Evolutionary conservation across 1,140 invertebrate genomes (phyloP).

Genomic region (Drosophila melanogaster): DNA sequence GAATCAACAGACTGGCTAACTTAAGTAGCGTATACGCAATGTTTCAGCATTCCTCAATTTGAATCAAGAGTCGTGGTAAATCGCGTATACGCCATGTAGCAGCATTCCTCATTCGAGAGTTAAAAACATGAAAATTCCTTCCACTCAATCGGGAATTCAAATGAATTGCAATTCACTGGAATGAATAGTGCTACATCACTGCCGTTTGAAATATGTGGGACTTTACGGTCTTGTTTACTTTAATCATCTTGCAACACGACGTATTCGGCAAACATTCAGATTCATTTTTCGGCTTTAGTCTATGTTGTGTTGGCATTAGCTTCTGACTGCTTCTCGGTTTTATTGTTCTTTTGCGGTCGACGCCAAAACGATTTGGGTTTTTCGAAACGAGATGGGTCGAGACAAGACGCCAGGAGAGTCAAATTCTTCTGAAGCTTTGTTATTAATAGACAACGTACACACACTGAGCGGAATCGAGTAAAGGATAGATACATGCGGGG

Average conservation of each 20-base stretch:
- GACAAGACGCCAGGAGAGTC: slow-evolving; percentile 57
- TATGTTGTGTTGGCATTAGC: slow-evolving; percentile 12
- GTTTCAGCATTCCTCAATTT: not conserved
- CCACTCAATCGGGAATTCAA: slow-evolving; percentile 24
- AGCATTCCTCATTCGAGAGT: not conserved
- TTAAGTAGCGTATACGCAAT: too few species aligned
- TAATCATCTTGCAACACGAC: slow-evolving; percentile 56
- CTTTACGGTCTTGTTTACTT: slow-evolving; percentile 35
- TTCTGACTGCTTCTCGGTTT: slow-evolving; percentile 41
- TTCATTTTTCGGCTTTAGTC: slow-evolving; percentile 30
- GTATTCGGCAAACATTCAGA: slow-evolving; percentile 60
- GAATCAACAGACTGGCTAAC: too few species aligned
- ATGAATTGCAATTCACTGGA: slow-evolving; percentile 9
- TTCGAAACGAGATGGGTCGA: slow-evolving; percentile 47
- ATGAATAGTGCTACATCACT: not conserved
- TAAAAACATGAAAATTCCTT: slow-evolving; percentile 8
- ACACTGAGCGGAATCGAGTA: slow-evolving; percentile 63
- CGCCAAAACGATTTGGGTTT: slow-evolving; percentile 64
- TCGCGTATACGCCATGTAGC: slow-evolving; percentile 24
- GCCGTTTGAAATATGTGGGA: slow-evolving; percentile 34
- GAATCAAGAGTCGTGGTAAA: not conserved
- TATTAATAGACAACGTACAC: slow-evolving; percentile 80
- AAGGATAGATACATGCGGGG: not conserved
- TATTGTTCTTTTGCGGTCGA: slow-evolving; percentile 75
- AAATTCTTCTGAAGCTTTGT: slow-evolving; percentile 80